Percentiles rank a stretch among this genome's conserved stretches.
Evolutionary conservation across 2,797 vertebrate genomes (phyloP).

Genomic region (Spea hammondii): DNA sequence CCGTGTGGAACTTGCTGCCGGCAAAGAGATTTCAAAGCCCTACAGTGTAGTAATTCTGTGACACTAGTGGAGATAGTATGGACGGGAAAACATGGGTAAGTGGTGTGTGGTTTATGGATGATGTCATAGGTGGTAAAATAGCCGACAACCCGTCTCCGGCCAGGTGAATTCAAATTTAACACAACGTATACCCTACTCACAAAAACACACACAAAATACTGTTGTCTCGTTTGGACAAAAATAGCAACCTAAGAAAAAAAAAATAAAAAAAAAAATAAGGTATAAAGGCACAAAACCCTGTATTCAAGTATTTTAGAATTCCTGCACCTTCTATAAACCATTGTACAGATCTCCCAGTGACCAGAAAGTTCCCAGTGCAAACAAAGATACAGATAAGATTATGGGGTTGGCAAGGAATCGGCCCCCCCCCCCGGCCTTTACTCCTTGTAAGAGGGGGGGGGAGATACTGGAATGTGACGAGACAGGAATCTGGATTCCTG

Average conservation of each 20-base stretch:
- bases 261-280: background rate
- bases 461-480: constrained; percentile 43
- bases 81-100: constrained; percentile 10
- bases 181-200: background rate
- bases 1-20: background rate
- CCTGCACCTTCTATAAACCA: constrained; percentile 30
- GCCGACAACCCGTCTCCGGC: constrained; percentile 9
- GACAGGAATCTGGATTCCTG: constrained; percentile 22
- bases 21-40: background rate
- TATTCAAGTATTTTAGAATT: constrained; percentile 51
- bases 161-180: constrained; percentile 22
- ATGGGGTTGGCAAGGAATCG: background rate
- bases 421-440: background rate
- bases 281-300: constrained; percentile 25
- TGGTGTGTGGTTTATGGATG: background rate
- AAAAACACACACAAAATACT: constrained; percentile 25
- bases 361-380: constrained; percentile 37
- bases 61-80: constrained; percentile 1
- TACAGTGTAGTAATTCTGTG: constrained; percentile 32
- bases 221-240: constrained; percentile 21
- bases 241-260: constrained; percentile 7
- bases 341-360: background rate
- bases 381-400: background rate
- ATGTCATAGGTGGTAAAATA: constrained; percentile 4
- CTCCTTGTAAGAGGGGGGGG: background rate